Conservation (phyloP, 2,888 invertebrate species). For the Mechanitis mazaeus region DNA sequence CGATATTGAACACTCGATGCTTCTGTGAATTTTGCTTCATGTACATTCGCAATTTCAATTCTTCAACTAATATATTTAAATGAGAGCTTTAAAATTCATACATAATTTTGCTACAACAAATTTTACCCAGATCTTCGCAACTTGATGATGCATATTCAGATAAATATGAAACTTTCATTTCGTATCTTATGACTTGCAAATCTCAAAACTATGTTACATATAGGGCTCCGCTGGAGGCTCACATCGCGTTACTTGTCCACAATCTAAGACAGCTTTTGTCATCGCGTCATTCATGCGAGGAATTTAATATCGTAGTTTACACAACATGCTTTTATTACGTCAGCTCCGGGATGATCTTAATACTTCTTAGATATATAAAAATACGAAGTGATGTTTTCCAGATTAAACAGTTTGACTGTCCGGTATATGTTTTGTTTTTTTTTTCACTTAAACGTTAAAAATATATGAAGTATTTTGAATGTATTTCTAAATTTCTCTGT, state of each 20-base stretch:
- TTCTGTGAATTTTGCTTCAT: no score
- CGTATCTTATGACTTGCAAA: background rate
- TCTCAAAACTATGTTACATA: constrained; percentile 7
- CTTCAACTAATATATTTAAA: no score
- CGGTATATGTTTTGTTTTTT: background rate
- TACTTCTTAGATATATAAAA: background rate
- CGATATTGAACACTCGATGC: background rate
- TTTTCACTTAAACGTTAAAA: no score
- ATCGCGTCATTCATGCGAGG: constrained; percentile 21
- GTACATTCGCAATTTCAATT: no score
- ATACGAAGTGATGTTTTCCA: background rate
- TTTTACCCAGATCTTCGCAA: no score
- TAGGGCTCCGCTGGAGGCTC: background rate
- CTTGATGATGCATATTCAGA: background rate
- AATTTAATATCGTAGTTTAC: constrained; percentile 29
- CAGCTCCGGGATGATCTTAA: constrained; percentile 2
- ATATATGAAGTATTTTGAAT: no score
- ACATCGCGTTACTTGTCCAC: constrained; percentile 2
- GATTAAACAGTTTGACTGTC: background rate
- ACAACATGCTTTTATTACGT: constrained; percentile 24
- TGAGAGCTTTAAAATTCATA: no score
- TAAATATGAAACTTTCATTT: background rate
- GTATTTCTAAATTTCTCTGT: no score
- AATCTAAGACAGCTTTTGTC: constrained; percentile 16
- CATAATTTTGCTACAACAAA: no score